Evolutionary conservation across 1,140 invertebrate genomes (phyloP).

Genomic region (Saxidomus purpurata): DNA sequence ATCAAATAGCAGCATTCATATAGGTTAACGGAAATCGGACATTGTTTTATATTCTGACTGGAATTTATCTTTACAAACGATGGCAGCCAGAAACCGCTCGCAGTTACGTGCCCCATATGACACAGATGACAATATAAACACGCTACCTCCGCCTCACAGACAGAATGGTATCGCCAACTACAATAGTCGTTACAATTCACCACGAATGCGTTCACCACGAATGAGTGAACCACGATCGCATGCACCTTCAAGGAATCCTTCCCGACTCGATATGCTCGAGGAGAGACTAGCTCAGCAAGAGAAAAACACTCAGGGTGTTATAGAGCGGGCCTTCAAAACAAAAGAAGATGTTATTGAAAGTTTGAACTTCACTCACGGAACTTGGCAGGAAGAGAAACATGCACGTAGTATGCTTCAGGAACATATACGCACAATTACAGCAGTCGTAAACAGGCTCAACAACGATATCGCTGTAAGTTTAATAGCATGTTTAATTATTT

Average conservation of each 20-base stretch:
- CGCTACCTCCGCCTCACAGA: constrained; percentile 29
- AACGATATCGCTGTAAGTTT: constrained; percentile 84
- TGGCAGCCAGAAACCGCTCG: constrained; percentile 48
- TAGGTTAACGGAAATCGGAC: too few relatives aligned
- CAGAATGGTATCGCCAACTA: constrained; percentile 11
- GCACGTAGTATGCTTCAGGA: constrained; percentile 83
- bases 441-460: constrained; percentile 83
- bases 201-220: constrained; percentile 30
- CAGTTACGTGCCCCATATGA: constrained; percentile 72
- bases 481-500: too few relatives aligned
- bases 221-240: not conserved
- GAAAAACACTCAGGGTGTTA: constrained; percentile 76
- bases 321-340: constrained; percentile 84
- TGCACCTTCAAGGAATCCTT: constrained; percentile 64
- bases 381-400: constrained; percentile 85
- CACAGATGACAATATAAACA: constrained; percentile 55
- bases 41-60: too few relatives aligned
- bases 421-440: constrained; percentile 85
- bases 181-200: constrained; percentile 37
- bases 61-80: too few relatives aligned
- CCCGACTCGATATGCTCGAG: constrained; percentile 78
- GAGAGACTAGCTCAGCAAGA: constrained; percentile 81
- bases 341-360: constrained; percentile 86
- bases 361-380: constrained; percentile 84
- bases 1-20: too few relatives aligned